Evolutionary conservation across 1,140 invertebrate genomes (phyloP), one percentile per base, ranked within the genome.

Genomic region (Conus betulinus): DNA sequence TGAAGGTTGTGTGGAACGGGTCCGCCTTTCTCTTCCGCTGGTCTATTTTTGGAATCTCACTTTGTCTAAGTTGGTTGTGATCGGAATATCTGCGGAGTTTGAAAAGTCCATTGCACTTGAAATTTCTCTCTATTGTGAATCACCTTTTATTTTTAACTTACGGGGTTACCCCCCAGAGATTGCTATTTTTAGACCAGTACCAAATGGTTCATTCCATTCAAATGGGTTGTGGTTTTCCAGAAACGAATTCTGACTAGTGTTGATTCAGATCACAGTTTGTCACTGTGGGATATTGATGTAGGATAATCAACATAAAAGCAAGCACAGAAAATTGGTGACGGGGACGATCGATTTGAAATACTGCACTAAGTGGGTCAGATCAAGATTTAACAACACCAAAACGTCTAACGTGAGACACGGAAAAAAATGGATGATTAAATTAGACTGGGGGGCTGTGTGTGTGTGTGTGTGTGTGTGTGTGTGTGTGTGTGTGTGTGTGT

Each of bases 181-280:
- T 53, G 8, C 13, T 51, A 51, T 81, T 81, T 79, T 53, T 39
- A 55, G 51, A 53, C 15, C 51, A 81, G 15, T 81, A 17, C 5
- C 20, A 53, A 81, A 23, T 81, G 79, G 79, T 53, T 52, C 79
- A 81, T 81, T 81, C 79, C 79, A 81, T 81, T 71, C 51, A 55
- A 81, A 81, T 51, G 79, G 79, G 79, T 81, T 81, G 79, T 81
- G 79, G 79, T 81, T 81, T 81, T 53, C 13, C 79, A 53, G 39
- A 81, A 81, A 53, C 79, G 79, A 81, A 81, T 81, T 53, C 8
- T 53, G 5, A 51, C 7, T 53, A 23, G 15, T 81, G 67, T 71
- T 23, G 23, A 23, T 71, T 6, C 6, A 71, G 20, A 71, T 13
- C 67, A 71, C 67, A n/a, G 23, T 20, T 71, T 71, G 15, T 71